Evolutionary conservation across 2,797 vertebrate genomes (phyloP), one percentile per base, ranked within the genome.

Genomic region (Bothrops alternatus): DNA sequence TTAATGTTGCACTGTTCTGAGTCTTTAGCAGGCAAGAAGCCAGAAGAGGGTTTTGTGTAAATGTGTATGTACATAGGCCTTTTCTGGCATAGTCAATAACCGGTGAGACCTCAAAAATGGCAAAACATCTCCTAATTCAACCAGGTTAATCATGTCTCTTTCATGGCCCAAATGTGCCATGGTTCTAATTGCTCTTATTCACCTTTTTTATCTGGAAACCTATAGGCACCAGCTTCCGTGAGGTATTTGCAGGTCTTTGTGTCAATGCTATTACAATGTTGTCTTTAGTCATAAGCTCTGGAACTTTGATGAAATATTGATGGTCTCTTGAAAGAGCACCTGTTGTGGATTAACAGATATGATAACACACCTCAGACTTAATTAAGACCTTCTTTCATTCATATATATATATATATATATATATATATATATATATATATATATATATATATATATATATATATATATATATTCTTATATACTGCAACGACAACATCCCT

Each of bases 201-300:
- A 98, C 98, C 97, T 0, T 94, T 92, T 91, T 94, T 86, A 98
- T 94, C 0, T 90, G 50, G 93, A 97, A 98, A n/a, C 90, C 95
- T 10, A 96, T 96, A 56, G 90, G 94, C 90, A 94, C 60, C 78
- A 82, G 42, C 8, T 90, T 90, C 91, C 37, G 56, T 25, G 0
- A 37, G 57, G 93, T 37, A 53, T 94, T 92, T 10, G 91, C 0
- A 0, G 94, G 94, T 56, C 53, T 97, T 82, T 93, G 90, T 65
- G 97, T 97, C 88, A 98, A 94, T 11, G 97, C 97, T 90, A 98
- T 92, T 0, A 97, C 89, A 1, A 97, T 95, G 1, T 98, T 98
- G 5, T 90, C 92, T 58, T 53, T 42, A 60, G 89, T 86, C 18
- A 58, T 53, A n/a, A 86, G 20, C 60, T 98, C 96, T 3, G 90